Evolutionary conservation across 2,797 vertebrate genomes (phyloP).

Genomic region (Argentina silus): DNA sequence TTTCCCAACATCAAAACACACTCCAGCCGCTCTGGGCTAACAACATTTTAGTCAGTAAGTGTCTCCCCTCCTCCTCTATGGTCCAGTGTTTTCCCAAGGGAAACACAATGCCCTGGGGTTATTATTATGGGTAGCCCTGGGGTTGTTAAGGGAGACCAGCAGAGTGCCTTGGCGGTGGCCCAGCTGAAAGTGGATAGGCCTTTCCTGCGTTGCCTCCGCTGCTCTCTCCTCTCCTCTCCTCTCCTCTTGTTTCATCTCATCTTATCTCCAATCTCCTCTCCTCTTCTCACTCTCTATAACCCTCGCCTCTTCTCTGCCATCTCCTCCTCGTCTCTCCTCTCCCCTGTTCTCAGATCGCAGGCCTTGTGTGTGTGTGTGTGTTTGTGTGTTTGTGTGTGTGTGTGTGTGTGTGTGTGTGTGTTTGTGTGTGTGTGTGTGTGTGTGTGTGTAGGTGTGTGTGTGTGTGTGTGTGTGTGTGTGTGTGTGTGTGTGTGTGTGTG

Average conservation of each 20-base stretch:
- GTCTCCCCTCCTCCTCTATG: slow-evolving; percentile 7
- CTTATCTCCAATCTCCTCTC: neutral
- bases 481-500: neutral
- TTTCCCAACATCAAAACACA: slow-evolving; percentile 31
- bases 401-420: too few species aligned
- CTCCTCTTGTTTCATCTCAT: neutral
- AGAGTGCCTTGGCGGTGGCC: slow-evolving; percentile 25
- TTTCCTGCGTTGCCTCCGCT: neutral
- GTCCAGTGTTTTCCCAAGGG: slow-evolving; percentile 26
- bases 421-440: too few species aligned
- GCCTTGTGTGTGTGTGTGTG: neutral
- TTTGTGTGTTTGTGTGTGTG: neutral
- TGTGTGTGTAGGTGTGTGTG: too few species aligned
- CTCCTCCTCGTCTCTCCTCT: neutral
- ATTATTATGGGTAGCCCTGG: slow-evolving; percentile 22
- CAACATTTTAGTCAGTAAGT: slow-evolving; percentile 22
- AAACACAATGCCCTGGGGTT: slow-evolving; percentile 33
- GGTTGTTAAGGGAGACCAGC: slow-evolving; percentile 30
- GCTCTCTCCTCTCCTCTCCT: neutral
- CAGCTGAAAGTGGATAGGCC: slow-evolving; percentile 13
- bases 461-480: too few species aligned
- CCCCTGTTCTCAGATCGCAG: neutral
- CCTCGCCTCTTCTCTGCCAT: neutral
- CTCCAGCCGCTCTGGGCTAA: slow-evolving; percentile 9
- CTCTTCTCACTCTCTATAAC: neutral